Percentiles rank a stretch among this genome's conserved stretches.
Evolutionary conservation across 2,888 invertebrate genomes (phyloP).

Genomic region (Cynaeus angustus): DNA sequence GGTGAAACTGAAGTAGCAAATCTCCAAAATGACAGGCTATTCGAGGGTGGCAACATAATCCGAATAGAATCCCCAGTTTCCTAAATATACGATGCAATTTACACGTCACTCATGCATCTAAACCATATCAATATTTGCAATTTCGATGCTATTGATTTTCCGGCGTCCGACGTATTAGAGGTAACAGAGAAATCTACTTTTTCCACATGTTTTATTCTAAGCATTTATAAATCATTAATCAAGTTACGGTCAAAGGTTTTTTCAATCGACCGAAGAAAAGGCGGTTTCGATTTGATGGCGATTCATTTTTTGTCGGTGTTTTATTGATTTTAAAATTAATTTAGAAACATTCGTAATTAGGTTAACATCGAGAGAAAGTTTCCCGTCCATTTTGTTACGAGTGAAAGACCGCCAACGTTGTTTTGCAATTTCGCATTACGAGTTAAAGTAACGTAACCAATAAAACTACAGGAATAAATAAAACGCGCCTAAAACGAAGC

Average conservation of each 20-base stretch:
- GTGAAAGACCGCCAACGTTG: constrained; percentile 30
- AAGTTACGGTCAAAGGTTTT: constrained; percentile 39
- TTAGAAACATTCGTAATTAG: constrained; percentile 37
- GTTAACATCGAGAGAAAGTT: constrained; percentile 40
- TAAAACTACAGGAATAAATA: constrained; percentile 41
- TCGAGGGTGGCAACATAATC: constrained; percentile 10
- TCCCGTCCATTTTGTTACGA: constrained; percentile 31
- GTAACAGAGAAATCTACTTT: constrained; percentile 5
- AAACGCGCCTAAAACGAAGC: constrained; percentile 31
- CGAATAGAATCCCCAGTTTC: constrained; percentile 14
- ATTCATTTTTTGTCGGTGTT: constrained; percentile 29
- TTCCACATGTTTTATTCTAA: constrained; percentile 35
- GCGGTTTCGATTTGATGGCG: constrained; percentile 12
- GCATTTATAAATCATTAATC: constrained; percentile 46
- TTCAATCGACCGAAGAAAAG: constrained; percentile 32
- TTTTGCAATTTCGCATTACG: constrained; percentile 38
- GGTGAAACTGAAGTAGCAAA: neutral
- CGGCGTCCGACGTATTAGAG: constrained; percentile 1
- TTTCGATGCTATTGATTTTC: constrained; percentile 19
- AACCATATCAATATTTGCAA: constrained; percentile 18
- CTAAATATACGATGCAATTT: constrained; percentile 29
- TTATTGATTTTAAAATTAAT: constrained; percentile 44
- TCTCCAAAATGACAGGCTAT: constrained; percentile 12
- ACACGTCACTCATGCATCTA: constrained; percentile 27
- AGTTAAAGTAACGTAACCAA: constrained; percentile 33